Evolutionary conservation across 2,113 vertebrate genomes (phyloP), one percentile per base, ranked within the genome.

Genomic region (Stigmatopora nigra): DNA sequence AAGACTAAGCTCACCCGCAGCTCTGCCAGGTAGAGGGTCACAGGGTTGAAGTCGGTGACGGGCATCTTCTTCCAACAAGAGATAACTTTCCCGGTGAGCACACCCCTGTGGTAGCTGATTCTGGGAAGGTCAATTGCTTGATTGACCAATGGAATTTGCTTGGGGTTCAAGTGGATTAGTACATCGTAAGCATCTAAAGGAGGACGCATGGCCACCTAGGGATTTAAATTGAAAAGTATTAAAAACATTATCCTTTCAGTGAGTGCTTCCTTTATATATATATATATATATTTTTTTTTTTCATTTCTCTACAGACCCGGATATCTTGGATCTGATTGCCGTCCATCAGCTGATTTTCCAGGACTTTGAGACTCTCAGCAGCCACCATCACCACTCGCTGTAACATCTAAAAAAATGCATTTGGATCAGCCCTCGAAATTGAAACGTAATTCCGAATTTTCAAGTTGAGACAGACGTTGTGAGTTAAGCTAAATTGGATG

Each of bases 1-100:
- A 12, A 31, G 41, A 46, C 19, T 9, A 49, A 4, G 74, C 94
- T 88, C 82, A 98, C 97, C 60, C 91, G 90, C 70, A 99, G 91
- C 76, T 97, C 93, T 16, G 64, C 78, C n/a, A 99, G 87, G 72
- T 94, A 99, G 56, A 88, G 81, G 67, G 89, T 84, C 19, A 92
- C 94, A 0, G 96, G 97, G 80, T 98, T 93, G 31, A 91, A 98
- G 82, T 92, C 92, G 17, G 97, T 86, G 38, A 98, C 93, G 0
- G 96, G 97, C 22, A 96, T 85, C 57, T 80, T 75, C 9, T 89
- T 82, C 41, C 90, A 83, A 0, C 86, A 81, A 5, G 25, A 3
- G 0, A 49, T 8, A 0, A 61, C 41, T 0, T 61, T 46, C 3
- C 85, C 81, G 2, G 69, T 48, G 69, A 85, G 63, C 63, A 84